Base-by-base conservation (phyloP, 2,888 invertebrate species). In the Dryocosmus kuriphilus region DNA sequence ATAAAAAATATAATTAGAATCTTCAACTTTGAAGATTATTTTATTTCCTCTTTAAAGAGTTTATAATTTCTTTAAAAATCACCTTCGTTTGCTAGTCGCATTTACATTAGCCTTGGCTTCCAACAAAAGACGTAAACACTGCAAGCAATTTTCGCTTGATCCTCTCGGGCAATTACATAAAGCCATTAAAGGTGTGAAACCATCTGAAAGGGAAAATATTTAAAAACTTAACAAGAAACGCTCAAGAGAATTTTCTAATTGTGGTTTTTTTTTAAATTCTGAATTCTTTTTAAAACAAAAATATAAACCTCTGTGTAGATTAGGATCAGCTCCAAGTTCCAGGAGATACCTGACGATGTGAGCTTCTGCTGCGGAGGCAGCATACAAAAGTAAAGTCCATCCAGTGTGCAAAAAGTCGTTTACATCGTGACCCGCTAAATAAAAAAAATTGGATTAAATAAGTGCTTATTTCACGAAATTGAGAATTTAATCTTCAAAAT, bases 171-270 rank as follows among this genome's bases (percentile, higher is more conserved):
- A 93, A 84, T 91, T 92, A 85, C 94, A 94, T n/a, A 93, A 93
- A 80, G 93, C 93, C 94, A 95, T 95, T 75, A 95, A 88, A 32
- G 94, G 93, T 57, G 94, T 94, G 75, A 92, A 92, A n/a, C 93
- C 93, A 90, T 94, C 95, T 95, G 90, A 57, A 92, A 60, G 73
- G 75, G 76, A 32, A 51, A 14, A 19, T 1, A 35, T 35, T 35
- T 35, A 35, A 8, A 35, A 4, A n/a, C n/a, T n/a, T n/a, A n/a
- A n/a, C n/a, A n/a, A n/a, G n/a, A n/a, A n/a, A n/a, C n/a, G n/a
- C n/a, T n/a, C n/a, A n/a, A n/a, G n/a, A n/a, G n/a, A n/a, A n/a
- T n/a, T n/a, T n/a, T n/a, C n/a, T n/a, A n/a, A n/a, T n/a, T n/a
- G n/a, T n/a, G n/a, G n/a, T n/a, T n/a, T n/a, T n/a, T n/a, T n/a